Base-by-base conservation (phyloP, 2,797 vertebrate species). In the Xiphophorus birchmanni region DNA sequence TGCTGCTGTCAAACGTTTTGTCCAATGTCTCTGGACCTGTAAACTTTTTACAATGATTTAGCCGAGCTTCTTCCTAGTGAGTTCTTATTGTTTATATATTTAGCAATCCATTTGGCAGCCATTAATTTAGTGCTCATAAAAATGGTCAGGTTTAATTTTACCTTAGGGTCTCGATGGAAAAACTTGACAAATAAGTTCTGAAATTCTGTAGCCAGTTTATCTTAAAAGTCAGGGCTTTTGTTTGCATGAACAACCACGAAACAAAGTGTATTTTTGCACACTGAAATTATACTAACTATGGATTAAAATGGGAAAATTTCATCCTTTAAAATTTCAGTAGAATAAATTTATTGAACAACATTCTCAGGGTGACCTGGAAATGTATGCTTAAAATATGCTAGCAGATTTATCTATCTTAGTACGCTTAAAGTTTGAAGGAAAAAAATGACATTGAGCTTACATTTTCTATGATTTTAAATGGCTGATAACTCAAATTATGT, bases 11-110 rank as follows among this genome's bases (percentile, higher is more conserved):
- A 77, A 60, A 82, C 21, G 21, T 35, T 82, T 9, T 5, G n/a
- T 54, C 44, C 73, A 35, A 74, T 77, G 76, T 85, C 87, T 3
- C 6, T 40, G 54, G 54, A 73, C 35, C 54, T 40, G n/a, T 12
- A 83, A 63, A 84, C 56, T 32, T 73, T 32, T 77, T 69, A 76
- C 74, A 32, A 40, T 56, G n/a, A 76, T 52, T 35, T 87, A 44
- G 37, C 67, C 15, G 23, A 58, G 23, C 67, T 67, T 56, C 48
- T 23, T 60, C 37, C 47, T 73, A 35, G 78, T 79, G 79, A 84
- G 65, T 65, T 78, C 37, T 44, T 52, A 58, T 60, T 77, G 79
- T 82, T 80, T 81, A 81, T 77, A 82, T 80, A 90, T 87, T 81
- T 50, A 67, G 78, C 21, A 81, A 84, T 82, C 40, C 45, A 73